A percentile compares a stretch with the other conserved stretches of the same genome.
phyloP scores from a whole-genome alignment of 1,140 invertebrate species.

The Galleria mellonella region DNA sequence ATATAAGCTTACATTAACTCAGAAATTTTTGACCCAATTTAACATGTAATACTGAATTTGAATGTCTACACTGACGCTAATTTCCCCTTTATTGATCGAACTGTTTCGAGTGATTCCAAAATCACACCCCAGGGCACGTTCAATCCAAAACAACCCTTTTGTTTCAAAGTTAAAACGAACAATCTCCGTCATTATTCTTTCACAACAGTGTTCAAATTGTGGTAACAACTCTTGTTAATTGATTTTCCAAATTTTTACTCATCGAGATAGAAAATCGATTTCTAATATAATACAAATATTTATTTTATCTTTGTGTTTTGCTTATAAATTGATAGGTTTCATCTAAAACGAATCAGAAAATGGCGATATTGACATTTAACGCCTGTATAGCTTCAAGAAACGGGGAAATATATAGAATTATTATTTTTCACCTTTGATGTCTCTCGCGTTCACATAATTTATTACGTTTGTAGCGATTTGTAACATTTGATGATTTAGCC shows the following conservation, averaged over 20 bases:
- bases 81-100: background rate
- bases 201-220: conserved; percentile 1
- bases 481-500: background rate
- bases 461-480: too few species aligned
- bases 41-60: conserved; percentile 11
- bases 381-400: too few species aligned
- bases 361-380: too few species aligned
- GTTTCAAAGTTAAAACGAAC: conserved; percentile 10
- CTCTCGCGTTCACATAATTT: conserved; percentile 3
- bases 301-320: background rate
- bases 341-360: background rate
- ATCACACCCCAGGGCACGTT: conserved; percentile 5
- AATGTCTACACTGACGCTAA: conserved; percentile 29
- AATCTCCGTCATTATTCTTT: conserved; percentile 4
- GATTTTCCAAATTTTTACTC: conserved; percentile 1
- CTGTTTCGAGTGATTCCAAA: conserved; percentile 2
- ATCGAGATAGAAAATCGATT: background rate
- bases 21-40: too few species aligned
- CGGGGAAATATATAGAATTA: conserved; percentile 1
- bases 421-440: conserved; percentile 3
- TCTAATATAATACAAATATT: background rate
- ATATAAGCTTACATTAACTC: too few species aligned
- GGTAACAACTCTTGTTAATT: conserved; percentile 3
- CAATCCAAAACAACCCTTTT: conserved; percentile 4
- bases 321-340: background rate